phyloP scores from a whole-genome alignment of 53 echinoderm and acorn worm genomes.

The Patiria pectinifera region DNA sequence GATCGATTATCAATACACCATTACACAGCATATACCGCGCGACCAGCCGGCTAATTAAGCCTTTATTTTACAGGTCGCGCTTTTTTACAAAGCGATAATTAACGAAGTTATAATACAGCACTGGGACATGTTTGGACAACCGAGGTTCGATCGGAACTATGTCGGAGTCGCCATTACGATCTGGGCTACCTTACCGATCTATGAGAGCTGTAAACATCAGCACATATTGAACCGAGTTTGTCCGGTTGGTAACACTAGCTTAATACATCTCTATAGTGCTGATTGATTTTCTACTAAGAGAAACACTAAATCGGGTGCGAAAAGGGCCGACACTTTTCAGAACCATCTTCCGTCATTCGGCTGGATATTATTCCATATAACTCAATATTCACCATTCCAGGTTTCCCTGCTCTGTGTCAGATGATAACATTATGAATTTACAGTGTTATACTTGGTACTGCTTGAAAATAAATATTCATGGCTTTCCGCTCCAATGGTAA shows the following conservation, averaged over 20 bases:
- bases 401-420: not conserved
- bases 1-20: slow-evolving; percentile 14
- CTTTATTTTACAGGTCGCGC: not conserved
- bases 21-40: slow-evolving; percentile 8
- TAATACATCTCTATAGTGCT: not conserved
- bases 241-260: not conserved
- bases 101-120: not conserved
- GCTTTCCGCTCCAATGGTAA: slow-evolving; percentile 19
- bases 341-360: slow-evolving; percentile 18
- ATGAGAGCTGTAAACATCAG: not conserved
- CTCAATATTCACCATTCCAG: not conserved
- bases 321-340: not conserved
- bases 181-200: not conserved
- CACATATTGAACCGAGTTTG: not conserved
- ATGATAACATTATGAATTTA: slow-evolving; percentile 15
- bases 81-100: slow-evolving; percentile 7
- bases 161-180: not conserved
- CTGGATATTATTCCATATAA: slow-evolving; percentile 6
- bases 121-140: not conserved
- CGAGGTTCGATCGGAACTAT: not conserved
- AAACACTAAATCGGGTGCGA: not conserved
- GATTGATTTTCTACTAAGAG: not conserved
- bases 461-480: slow-evolving; percentile 36
- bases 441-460: not conserved
- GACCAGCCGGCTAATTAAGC: slow-evolving; percentile 8